A percentile compares a stretch with the other conserved stretches of the same genome.
phyloP scores from a whole-genome alignment of 2,888 invertebrate species.

The Oligia latruncula region DNA sequence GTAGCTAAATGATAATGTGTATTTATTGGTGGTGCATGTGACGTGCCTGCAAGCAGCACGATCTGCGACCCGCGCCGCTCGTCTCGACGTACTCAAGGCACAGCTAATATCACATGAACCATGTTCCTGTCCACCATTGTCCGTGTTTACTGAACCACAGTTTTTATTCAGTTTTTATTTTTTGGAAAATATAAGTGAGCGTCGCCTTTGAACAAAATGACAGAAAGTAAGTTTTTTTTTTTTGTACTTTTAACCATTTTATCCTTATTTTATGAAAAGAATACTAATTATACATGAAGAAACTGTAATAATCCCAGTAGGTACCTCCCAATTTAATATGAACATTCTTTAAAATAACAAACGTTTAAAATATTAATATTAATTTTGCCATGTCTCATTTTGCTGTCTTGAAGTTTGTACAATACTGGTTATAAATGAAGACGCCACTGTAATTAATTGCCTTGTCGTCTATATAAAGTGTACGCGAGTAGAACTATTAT shows the following conservation, averaged over 20 bases:
- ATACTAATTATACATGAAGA: background rate
- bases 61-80: conserved; percentile 54
- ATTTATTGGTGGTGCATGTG: conserved; percentile 69
- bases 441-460: conserved; percentile 48
- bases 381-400: conserved; percentile 37
- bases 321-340: background rate
- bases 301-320: background rate
- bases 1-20: conserved; percentile 58
- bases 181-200: conserved; percentile 29
- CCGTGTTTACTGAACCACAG: conserved; percentile 43
- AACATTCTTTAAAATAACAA: conserved; percentile 34
- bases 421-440: conserved; percentile 48
- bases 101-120: conserved; percentile 54
- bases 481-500: conserved; percentile 15
- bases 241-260: background rate
- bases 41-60: conserved; percentile 67
- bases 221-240: conserved; percentile 59
- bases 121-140: conserved; percentile 61
- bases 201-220: conserved; percentile 32
- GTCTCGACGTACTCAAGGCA: conserved; percentile 60
- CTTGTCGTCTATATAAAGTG: conserved; percentile 30
- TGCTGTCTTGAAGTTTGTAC: conserved; percentile 33
- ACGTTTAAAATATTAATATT: conserved; percentile 42
- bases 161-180: conserved; percentile 10
- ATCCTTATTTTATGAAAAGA: background rate